phyloP scores from a whole-genome alignment of 92 coral and sea anemone genomes.

The Chrysogorgia sp. region DNA sequence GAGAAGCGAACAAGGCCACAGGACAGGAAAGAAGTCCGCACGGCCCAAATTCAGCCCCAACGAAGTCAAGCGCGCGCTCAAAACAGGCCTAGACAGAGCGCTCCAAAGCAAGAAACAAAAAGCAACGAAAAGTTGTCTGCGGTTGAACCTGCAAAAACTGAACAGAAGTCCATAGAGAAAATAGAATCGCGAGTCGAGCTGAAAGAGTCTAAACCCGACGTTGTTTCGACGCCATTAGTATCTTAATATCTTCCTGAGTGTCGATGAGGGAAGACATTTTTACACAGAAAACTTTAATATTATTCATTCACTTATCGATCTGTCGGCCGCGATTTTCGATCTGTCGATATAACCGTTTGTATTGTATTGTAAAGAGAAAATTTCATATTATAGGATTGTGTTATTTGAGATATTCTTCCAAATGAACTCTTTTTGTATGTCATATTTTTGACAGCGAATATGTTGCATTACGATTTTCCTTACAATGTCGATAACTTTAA shows the following conservation, averaged over 20 bases:
- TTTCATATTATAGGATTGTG: conserved; percentile 13
- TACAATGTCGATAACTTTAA: not conserved
- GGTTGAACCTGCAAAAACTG: conserved; percentile 13
- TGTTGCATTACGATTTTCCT: not conserved
- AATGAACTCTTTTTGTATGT: conserved; percentile 11
- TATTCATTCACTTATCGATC: conserved; percentile 19
- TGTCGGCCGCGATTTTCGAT: not conserved
- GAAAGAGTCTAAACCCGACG: not conserved
- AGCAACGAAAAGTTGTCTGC: conserved; percentile 15
- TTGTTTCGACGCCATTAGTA: not conserved
- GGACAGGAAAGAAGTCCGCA: conserved; percentile 25
- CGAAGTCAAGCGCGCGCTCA: conserved; percentile 30
- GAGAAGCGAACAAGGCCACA: conserved; percentile 10
- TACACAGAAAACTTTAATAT: not conserved
- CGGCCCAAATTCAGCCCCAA: conserved; percentile 41
- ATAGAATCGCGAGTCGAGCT: not conserved
- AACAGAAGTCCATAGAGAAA: not conserved
- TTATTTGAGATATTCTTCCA: conserved; percentile 16
- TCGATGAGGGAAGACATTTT: not conserved
- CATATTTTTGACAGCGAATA: not conserved
- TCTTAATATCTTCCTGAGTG: conserved; percentile 1
- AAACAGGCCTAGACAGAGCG: conserved; percentile 21
- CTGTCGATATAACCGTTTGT: not conserved
- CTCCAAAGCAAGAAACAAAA: conserved; percentile 14
- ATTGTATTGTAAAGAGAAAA: conserved; percentile 45